Conservation (phyloP, 2,888 invertebrate genomes). For the Tillus elongatus region DNA sequence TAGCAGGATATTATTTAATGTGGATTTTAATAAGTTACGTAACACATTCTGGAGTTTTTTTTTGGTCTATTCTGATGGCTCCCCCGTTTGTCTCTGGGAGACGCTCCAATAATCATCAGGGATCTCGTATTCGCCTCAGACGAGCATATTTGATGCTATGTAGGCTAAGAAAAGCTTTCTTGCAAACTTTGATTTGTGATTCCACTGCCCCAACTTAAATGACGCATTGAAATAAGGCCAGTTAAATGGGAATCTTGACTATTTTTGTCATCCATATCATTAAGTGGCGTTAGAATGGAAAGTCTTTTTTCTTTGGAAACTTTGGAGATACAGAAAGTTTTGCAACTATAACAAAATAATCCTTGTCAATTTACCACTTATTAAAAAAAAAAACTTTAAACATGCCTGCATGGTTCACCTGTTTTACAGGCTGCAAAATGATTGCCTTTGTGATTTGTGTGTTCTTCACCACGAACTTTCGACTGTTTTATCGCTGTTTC, state of each 20-base stretch:
- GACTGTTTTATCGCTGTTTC: constrained; percentile 12
- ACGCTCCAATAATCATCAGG: constrained; percentile 13
- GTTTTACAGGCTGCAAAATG: constrained; percentile 5
- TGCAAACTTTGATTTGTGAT: constrained; percentile 8
- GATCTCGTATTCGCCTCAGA: constrained; percentile 11
- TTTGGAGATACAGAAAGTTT: background rate
- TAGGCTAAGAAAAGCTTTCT: constrained; percentile 9
- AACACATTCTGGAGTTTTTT: constrained; percentile 12
- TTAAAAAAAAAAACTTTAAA: background rate
- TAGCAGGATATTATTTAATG: constrained; percentile 5
- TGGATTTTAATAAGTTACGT: constrained; percentile 14
- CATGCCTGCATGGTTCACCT: constrained; percentile 5
- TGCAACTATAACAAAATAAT: constrained; percentile 1
- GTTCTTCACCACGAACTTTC: constrained; percentile 14
- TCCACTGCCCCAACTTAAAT: constrained; percentile 5
- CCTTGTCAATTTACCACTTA: no score
- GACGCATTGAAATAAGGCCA: constrained; percentile 13
- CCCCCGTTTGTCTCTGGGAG: constrained; percentile 13
- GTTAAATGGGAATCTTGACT: constrained; percentile 15
- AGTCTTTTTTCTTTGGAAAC: constrained; percentile 5
- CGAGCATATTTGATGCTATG: constrained; percentile 10
- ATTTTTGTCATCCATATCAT: constrained; percentile 12
- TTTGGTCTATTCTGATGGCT: constrained; percentile 14
- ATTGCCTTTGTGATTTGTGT: constrained; percentile 14
- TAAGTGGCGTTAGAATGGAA: constrained; percentile 9